Percentiles rank a stretch among this genome's conserved stretches.
phyloP scores from a whole-genome alignment of 2,888 invertebrate genomes.

The Leucophora obtusa region DNA sequence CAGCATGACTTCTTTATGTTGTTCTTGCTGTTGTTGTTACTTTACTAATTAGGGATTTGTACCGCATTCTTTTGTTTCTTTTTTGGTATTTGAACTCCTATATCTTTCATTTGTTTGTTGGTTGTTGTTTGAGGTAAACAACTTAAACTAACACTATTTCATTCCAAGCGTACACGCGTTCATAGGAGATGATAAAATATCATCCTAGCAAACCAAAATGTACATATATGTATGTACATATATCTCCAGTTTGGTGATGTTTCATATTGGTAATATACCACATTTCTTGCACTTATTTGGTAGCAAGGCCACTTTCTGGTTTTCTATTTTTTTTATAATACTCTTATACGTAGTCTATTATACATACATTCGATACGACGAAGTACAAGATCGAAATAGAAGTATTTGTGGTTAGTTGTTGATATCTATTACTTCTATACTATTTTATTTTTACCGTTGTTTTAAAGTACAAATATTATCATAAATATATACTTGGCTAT shows the following conservation, averaged over 20 bases:
- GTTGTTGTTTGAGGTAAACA: constrained; percentile 47
- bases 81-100: constrained; percentile 9
- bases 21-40: constrained; percentile 17
- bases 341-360: background rate
- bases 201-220: background rate
- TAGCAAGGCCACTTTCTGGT: constrained; percentile 64
- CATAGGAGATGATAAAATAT: background rate
- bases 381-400: background rate
- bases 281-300: constrained; percentile 61
- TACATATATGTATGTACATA: background rate
- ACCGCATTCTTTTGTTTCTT: constrained; percentile 57
- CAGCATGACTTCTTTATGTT: constrained; percentile 49
- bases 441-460: constrained; percentile 14
- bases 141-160: background rate
- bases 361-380: too few species aligned
- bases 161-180: background rate
- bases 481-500: background rate
- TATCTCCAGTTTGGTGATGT: constrained; percentile 29
- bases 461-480: background rate
- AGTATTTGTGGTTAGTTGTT: constrained; percentile 20
- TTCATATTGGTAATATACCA: constrained; percentile 26
- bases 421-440: constrained; percentile 11
- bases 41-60: constrained; percentile 62
- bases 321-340: constrained; percentile 37
- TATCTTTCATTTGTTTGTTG: constrained; percentile 21